Conservation (phyloP, 2,113 vertebrate species). For the Indicator maculatus region DNA sequence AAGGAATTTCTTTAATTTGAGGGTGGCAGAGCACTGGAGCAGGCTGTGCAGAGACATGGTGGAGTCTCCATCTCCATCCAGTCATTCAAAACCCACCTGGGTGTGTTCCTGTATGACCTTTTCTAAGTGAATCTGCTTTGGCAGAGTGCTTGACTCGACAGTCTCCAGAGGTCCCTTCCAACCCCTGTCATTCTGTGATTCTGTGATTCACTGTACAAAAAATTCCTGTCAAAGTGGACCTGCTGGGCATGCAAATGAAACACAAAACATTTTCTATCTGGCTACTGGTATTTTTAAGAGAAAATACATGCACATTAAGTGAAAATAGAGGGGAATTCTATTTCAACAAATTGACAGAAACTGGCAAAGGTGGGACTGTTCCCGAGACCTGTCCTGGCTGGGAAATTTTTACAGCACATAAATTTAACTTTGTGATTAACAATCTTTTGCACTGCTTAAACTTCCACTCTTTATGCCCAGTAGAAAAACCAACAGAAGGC, state of each 20-base stretch:
- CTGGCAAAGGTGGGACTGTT: neutral
- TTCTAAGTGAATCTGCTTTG: too few species aligned
- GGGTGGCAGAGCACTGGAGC: too few species aligned
- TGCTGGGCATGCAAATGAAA: constrained; percentile 47
- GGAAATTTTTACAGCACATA: neutral
- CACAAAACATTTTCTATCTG: neutral
- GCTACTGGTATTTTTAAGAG: neutral
- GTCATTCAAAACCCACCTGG: too few species aligned
- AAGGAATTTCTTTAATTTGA: too few species aligned
- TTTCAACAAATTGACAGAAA: neutral
- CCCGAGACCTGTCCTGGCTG: neutral
- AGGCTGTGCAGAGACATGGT: too few species aligned
- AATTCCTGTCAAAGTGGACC: neutral
- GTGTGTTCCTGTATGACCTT: too few species aligned
- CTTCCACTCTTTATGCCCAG: neutral
- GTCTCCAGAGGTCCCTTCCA: too few species aligned
- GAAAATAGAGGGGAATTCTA: constrained; percentile 3
- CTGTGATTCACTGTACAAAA: constrained; percentile 3
- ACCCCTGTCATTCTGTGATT: neutral
- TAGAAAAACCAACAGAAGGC: neutral
- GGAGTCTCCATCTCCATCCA: too few species aligned
- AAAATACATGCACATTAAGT: constrained; percentile 25
- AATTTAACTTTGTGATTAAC: neutral
- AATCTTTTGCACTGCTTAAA: neutral
- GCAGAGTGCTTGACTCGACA: too few species aligned